Percentiles rank a stretch among this genome's conserved stretches.
phyloP scores from a whole-genome alignment of 2,113 vertebrate genomes.

The Ictalurus punctatus region DNA sequence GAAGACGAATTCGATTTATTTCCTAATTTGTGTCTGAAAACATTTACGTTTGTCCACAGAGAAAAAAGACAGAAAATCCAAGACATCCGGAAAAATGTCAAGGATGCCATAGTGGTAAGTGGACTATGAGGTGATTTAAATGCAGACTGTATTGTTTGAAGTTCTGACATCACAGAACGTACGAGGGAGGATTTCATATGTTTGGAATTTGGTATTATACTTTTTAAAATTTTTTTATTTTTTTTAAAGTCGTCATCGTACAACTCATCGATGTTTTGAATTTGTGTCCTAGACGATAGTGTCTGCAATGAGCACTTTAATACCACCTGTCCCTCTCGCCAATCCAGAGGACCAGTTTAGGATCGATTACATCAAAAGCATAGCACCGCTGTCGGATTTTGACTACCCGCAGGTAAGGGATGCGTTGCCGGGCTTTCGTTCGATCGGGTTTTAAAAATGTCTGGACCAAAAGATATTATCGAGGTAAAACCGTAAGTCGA shows the following conservation, averaged over 20 bases:
- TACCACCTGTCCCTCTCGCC: slow-evolving; percentile 94
- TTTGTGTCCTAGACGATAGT: slow-evolving; percentile 85
- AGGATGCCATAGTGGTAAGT: slow-evolving; percentile 99
- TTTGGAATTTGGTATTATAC: not conserved
- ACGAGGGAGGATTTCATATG: not conserved
- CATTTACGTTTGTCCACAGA: slow-evolving; percentile 69
- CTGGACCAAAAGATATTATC: not conserved
- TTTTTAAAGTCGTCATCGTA: slow-evolving; percentile 29
- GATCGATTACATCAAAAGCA: slow-evolving; percentile 98
- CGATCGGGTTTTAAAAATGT: not conserved
- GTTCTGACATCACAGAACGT: not conserved
- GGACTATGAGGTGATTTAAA: slow-evolving; percentile 17
- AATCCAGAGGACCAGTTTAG: slow-evolving; percentile 97
- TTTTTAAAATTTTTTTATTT: too few relatives aligned
- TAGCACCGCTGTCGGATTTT: slow-evolving; percentile 96
- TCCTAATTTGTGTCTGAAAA: not conserved
- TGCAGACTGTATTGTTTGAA: not conserved
- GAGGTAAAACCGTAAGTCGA: not conserved
- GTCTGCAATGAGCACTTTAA: slow-evolving; percentile 99
- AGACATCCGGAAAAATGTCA: slow-evolving; percentile 99
- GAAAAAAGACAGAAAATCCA: slow-evolving; percentile 99
- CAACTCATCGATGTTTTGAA: slow-evolving; percentile 55
- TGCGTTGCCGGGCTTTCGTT: slow-evolving; percentile 27
- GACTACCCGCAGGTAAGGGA: slow-evolving; percentile 95
- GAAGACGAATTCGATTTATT: not conserved